Conservation (phyloP, 2,797 vertebrate genomes). For the Ptychobarbus kaznakovi region DNA sequence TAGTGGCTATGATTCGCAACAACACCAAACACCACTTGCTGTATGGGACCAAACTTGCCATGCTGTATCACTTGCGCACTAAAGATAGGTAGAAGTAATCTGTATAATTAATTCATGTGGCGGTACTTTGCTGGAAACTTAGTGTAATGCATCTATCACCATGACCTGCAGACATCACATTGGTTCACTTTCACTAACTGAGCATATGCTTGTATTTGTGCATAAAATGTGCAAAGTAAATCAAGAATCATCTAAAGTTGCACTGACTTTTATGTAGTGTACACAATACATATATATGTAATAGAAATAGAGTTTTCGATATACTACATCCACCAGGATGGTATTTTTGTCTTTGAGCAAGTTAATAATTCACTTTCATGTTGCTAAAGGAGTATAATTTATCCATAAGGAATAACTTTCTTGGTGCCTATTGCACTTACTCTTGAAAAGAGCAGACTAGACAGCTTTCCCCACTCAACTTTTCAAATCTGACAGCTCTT, state of each 20-base stretch:
- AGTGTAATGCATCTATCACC: neutral
- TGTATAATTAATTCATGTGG: neutral
- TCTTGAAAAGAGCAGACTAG: conserved; percentile 8
- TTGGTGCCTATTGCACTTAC: neutral
- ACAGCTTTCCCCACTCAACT: neutral
- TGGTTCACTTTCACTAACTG: neutral
- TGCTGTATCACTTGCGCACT: neutral
- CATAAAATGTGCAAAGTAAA: neutral
- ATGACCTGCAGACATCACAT: neutral
- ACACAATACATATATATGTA: neutral
- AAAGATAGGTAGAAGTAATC: neutral
- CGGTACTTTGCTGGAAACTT: neutral
- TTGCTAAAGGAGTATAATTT: neutral
- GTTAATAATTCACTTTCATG: neutral
- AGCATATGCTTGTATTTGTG: neutral
- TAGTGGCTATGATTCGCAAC: neutral
- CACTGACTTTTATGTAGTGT: neutral
- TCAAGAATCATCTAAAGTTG: neutral
- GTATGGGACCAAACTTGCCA: neutral
- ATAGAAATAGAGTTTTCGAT: neutral
- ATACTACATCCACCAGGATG: neutral
- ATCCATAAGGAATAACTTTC: neutral
- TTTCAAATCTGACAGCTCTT: neutral
- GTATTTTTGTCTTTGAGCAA: neutral
- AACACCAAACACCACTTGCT: neutral